These are phyloP conservation scores for Nineta flava DNA, from an alignment of 2,888 invertebrate species.

Conservation along the genomic window DNA sequence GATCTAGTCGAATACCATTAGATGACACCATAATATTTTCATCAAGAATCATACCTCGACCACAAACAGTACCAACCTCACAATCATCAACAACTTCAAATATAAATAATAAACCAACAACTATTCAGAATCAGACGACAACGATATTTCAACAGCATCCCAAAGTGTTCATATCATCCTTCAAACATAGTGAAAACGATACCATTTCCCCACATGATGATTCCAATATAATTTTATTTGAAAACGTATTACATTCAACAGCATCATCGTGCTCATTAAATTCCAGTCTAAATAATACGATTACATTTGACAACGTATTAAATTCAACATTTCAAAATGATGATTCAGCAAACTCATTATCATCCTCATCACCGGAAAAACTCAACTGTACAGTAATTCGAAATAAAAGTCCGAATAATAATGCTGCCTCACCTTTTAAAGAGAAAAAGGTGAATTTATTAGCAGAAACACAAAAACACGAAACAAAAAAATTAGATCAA, in stretches of 20 bases:
- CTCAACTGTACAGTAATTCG: neutral
- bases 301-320: no score
- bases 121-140: neutral
- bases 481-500: neutral
- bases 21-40: conserved; percentile 1
- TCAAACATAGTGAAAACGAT: neutral
- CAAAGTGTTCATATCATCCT: neutral
- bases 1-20: conserved; percentile 3
- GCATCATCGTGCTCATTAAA: no score
- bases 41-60: conserved; percentile 4
- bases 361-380: neutral
- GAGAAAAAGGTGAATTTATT: neutral
- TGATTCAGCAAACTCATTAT: neutral
- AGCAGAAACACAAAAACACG: neutral
- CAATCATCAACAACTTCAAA: neutral
- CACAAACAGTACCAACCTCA: conserved; percentile 5
- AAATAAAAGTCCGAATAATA: neutral
- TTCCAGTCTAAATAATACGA: no score
- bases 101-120: conserved; percentile 3
- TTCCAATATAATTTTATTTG: no score
- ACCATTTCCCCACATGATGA: neutral
- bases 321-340: neutral
- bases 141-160: neutral
- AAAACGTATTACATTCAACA: no score
- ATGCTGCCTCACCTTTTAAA: neutral